These are phyloP conservation scores for Diplodus sargus DNA, from an alignment of 2,797 vertebrate species.

Conservation along the genomic window DNA sequence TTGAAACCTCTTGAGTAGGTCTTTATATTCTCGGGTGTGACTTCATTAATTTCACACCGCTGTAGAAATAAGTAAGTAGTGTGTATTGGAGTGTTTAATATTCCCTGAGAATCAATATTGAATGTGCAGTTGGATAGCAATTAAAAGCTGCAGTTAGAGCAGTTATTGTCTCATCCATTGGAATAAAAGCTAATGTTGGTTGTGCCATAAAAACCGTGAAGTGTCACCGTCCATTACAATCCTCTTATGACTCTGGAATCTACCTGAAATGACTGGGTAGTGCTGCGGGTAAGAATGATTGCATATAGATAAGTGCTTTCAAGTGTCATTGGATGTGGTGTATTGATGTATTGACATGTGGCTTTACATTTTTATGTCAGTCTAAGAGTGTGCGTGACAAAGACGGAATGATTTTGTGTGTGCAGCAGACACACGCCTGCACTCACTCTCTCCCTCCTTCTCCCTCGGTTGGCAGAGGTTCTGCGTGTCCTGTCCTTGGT, in stretches of 20 bases:
- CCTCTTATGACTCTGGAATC: constrained; percentile 67
- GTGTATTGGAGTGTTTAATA: constrained; percentile 52
- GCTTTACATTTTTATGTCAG: constrained; percentile 42
- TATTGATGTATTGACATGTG: constrained; percentile 61
- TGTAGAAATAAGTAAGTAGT: constrained; percentile 46
- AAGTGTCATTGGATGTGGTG: constrained; percentile 48
- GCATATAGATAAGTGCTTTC: constrained; percentile 55
- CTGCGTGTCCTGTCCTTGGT: constrained; percentile 73
- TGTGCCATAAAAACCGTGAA: constrained; percentile 70
- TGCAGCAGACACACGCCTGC: constrained; percentile 17
- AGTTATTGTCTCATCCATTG: constrained; percentile 57
- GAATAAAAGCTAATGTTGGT: constrained; percentile 71
- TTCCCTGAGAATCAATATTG: constrained; percentile 60
- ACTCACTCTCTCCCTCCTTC: neutral
- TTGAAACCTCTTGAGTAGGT: constrained; percentile 44
- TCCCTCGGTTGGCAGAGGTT: constrained; percentile 39
- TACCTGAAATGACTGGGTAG: constrained; percentile 59
- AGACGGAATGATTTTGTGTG: constrained; percentile 38
- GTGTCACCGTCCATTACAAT: constrained; percentile 69
- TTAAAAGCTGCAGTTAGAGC: constrained; percentile 62
- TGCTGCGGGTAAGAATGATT: constrained; percentile 46
- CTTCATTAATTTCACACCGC: constrained; percentile 56
- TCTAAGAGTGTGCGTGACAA: constrained; percentile 9
- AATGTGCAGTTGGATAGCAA: constrained; percentile 62
- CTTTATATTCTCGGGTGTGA: constrained; percentile 36